phyloP scores from a whole-genome alignment of 1,140 invertebrate genomes.

The Zophobas atratus region DNA sequence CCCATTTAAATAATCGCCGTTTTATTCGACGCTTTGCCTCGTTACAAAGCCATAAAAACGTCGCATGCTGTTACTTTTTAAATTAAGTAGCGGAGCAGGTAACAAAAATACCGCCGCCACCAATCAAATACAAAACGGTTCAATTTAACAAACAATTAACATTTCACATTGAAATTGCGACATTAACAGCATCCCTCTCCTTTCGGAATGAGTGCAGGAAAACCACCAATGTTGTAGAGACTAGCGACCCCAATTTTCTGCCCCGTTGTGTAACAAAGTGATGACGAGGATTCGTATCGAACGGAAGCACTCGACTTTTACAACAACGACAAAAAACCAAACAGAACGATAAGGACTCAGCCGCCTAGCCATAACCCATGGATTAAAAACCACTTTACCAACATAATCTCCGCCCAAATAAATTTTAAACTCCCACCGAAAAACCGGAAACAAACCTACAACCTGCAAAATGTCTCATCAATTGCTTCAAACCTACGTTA shows the following conservation, averaged over 20 bases:
- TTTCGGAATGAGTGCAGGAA: constrained; percentile 37
- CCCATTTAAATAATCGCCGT: constrained; percentile 14
- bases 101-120: constrained; percentile 6
- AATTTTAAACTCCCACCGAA: constrained; percentile 3
- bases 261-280: constrained; percentile 58
- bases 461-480: constrained; percentile 8
- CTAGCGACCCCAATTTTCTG: constrained; percentile 56
- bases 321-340: constrained; percentile 52
- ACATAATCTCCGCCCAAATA: not conserved
- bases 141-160: constrained; percentile 36
- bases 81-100: constrained; percentile 2
- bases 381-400: constrained; percentile 20
- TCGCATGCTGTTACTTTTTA: constrained; percentile 10
- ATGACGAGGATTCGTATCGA: constrained; percentile 56
- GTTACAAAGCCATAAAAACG: constrained; percentile 22
- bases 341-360: constrained; percentile 37
- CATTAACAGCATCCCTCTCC: constrained; percentile 37
- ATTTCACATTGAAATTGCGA: constrained; percentile 39
- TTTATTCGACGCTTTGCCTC: constrained; percentile 2
- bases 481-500: constrained; percentile 23
- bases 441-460: not conserved
- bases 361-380: constrained; percentile 6
- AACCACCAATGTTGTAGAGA: constrained; percentile 34
- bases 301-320: constrained; percentile 49
- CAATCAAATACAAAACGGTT: constrained; percentile 17